Conservation (phyloP, 2,888 invertebrate genomes). For the Corythucha ciliata region DNA sequence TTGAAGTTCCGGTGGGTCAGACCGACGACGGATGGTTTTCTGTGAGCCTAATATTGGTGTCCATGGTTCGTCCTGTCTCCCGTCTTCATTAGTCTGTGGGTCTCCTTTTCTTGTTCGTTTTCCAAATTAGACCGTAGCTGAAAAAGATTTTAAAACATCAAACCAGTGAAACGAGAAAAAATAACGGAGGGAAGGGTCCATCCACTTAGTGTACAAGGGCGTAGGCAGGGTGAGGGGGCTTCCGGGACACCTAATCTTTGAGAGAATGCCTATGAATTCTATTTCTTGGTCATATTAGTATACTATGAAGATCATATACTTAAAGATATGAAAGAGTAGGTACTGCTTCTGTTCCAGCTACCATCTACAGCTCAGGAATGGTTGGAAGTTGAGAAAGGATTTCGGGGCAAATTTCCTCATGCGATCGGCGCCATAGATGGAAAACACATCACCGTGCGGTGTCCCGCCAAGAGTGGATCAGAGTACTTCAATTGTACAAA, state of each 20-base stretch:
- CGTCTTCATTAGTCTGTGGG: not conserved
- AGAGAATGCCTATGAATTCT: no score
- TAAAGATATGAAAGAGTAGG: no score
- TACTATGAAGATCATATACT: no score
- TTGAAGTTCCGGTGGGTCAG: constrained; percentile 24
- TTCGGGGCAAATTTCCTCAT: constrained; percentile 22
- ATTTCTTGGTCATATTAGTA: no score
- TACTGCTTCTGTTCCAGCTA: constrained; percentile 16
- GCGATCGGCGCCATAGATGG: constrained; percentile 15
- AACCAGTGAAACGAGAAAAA: not conserved
- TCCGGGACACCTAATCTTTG: no score
- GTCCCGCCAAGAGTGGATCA: constrained; percentile 32
- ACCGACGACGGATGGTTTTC: constrained; percentile 19
- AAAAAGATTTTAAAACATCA: not conserved
- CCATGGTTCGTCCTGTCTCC: not conserved
- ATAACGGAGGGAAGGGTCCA: no score
- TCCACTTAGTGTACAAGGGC: no score
- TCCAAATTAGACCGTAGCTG: not conserved
- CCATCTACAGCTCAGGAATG: constrained; percentile 17
- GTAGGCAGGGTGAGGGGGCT: no score
- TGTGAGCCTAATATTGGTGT: not conserved
- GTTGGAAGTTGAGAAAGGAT: constrained; percentile 25
- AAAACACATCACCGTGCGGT: constrained; percentile 35
- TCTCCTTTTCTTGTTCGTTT: not conserved
- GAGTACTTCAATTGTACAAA: constrained; percentile 36